Conservation (phyloP, 2,113 vertebrate genomes). For the Pluvialis apricaria region DNA sequence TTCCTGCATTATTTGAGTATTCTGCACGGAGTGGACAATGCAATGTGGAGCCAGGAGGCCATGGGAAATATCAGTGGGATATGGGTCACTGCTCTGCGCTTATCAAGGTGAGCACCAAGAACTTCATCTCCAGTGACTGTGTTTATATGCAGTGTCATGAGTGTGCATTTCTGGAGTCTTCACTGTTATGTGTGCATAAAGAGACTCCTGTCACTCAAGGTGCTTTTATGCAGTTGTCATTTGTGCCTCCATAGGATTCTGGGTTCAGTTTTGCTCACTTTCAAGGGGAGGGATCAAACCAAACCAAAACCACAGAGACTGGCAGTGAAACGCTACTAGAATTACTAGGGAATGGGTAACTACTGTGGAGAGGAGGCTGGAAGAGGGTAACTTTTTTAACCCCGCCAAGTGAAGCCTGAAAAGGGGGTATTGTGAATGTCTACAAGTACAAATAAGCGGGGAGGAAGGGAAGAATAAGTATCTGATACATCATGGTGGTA, state of each 20-base stretch:
- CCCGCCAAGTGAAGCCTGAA: neutral
- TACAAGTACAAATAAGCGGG: neutral
- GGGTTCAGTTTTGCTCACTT: neutral
- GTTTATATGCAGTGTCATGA: neutral
- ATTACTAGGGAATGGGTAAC: neutral
- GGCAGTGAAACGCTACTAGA: neutral
- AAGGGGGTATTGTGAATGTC: neutral
- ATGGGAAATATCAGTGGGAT: constrained; percentile 69
- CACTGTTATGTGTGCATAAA: neutral
- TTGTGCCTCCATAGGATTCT: neutral
- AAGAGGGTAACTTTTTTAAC: neutral
- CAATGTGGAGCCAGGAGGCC: neutral
- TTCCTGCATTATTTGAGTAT: constrained; percentile 77
- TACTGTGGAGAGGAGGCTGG: neutral
- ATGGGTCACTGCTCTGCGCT: constrained; percentile 94
- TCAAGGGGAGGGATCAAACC: neutral
- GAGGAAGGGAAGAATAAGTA: neutral
- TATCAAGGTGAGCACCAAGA: constrained; percentile 83
- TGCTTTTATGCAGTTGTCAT: neutral
- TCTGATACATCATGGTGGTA: neutral
- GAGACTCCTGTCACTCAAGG: neutral
- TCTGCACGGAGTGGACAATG: neutral
- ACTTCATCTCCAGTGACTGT: neutral
- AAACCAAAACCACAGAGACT: neutral
- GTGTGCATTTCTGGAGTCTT: neutral